Percentiles rank a stretch among this genome's conserved stretches.
These are phyloP conservation scores for Epicauta chinensis DNA, from an alignment of 1,140 invertebrate genomes.

Conservation along the genomic window DNA sequence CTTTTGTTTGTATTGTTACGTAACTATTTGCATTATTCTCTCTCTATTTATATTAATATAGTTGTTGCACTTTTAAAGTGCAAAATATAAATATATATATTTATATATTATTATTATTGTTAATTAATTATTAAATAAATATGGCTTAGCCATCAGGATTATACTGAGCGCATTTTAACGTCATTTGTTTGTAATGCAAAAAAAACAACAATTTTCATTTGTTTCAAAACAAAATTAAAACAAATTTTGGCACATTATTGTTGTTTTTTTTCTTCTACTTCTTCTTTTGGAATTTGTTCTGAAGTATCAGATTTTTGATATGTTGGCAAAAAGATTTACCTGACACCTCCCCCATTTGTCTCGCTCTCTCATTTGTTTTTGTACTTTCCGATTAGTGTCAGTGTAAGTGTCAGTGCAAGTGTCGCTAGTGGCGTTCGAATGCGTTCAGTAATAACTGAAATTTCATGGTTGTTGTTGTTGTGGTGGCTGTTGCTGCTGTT, in stretches of 20 bases:
- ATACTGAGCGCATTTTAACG: slow-evolving; percentile 34
- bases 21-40: too few relatives aligned
- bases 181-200: slow-evolving; percentile 3
- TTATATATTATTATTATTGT: slow-evolving; percentile 11
- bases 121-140: slow-evolving; percentile 16
- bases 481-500: slow-evolving; percentile 2
- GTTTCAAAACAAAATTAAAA: neutral
- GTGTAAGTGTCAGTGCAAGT: neutral
- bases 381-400: neutral
- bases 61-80: slow-evolving; percentile 40
- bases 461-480: slow-evolving; percentile 50
- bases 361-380: too few relatives aligned
- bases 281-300: neutral
- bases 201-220: slow-evolving; percentile 5
- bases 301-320: too few relatives aligned
- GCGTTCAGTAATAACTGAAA: slow-evolving; percentile 53
- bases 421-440: slow-evolving; percentile 1
- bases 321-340: too few relatives aligned
- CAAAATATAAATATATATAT: slow-evolving; percentile 6
- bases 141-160: slow-evolving; percentile 37
- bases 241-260: slow-evolving; percentile 32
- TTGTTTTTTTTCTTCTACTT: too few relatives aligned
- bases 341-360: too few relatives aligned
- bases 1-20: too few relatives aligned
- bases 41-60: slow-evolving; percentile 1